Conservation (phyloP, 2,113 vertebrate species). For the Gopherus evgoodei region DNA sequence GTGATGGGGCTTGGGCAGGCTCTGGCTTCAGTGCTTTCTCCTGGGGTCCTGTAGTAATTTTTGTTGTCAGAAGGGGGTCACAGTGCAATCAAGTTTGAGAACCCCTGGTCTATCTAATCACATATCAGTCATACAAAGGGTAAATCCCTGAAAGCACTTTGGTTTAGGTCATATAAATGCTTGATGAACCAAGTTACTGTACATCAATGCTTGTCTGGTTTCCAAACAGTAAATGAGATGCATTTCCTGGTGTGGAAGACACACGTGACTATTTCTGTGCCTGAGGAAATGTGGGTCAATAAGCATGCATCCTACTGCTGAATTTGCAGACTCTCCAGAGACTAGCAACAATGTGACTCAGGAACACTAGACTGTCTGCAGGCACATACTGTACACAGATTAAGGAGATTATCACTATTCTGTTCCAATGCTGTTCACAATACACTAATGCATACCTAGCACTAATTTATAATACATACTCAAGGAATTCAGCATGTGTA, state of each 20-base stretch:
- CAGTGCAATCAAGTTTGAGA: too few relatives aligned
- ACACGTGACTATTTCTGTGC: constrained; percentile 37
- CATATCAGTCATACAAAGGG: constrained; percentile 23
- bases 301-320: not conserved
- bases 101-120: not conserved
- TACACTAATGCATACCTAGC: not conserved
- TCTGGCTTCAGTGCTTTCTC: too few relatives aligned
- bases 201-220: constrained; percentile 41
- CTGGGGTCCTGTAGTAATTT: too few relatives aligned
- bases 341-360: not conserved
- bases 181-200: constrained; percentile 21
- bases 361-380: constrained; percentile 16
- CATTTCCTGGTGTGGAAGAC: not conserved
- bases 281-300: constrained; percentile 65
- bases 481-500: accelerated
- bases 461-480: accelerated
- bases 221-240: constrained; percentile 17
- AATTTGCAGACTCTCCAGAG: constrained; percentile 11
- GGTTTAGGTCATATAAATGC: not conserved
- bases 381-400: not conserved
- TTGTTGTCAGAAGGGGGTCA: too few relatives aligned
- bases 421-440: accelerated
- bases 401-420: not conserved
- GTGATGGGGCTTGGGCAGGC: too few relatives aligned
- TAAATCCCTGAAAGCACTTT: constrained; percentile 43